Evolutionary conservation across 2,113 vertebrate genomes (phyloP).

Genomic region (Pitta sordida): DNA sequence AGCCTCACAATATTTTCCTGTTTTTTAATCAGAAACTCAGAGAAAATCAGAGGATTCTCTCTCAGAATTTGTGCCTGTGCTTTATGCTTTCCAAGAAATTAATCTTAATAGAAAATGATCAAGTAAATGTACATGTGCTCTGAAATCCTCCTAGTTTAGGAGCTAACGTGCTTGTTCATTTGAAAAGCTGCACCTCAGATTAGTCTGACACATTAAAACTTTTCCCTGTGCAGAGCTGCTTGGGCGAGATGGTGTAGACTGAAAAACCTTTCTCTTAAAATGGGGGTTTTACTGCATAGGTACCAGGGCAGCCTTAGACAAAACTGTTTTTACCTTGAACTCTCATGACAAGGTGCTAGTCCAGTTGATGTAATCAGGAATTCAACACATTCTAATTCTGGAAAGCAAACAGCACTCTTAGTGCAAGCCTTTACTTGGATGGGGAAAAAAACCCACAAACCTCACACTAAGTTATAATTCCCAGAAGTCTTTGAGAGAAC

Average conservation of each 20-base stretch:
- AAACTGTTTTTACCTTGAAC: background rate
- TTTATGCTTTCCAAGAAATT: background rate
- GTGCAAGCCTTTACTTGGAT: background rate
- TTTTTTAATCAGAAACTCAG: constrained; percentile 15
- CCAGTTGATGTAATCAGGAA: background rate
- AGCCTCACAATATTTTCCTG: background rate
- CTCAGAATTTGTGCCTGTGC: background rate
- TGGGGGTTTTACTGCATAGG: background rate
- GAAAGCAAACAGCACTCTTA: background rate
- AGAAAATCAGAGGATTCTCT: constrained; percentile 9
- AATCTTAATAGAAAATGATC: background rate
- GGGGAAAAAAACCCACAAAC: background rate
- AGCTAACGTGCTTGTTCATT: background rate
- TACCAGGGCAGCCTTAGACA: background rate
- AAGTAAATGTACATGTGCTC: background rate
- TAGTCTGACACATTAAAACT: background rate
- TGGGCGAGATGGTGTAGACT: background rate
- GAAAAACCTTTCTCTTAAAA: background rate
- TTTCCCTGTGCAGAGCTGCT: background rate
- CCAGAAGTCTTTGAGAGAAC: background rate
- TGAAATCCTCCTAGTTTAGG: background rate
- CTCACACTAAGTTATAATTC: background rate
- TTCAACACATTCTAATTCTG: constrained; percentile 1
- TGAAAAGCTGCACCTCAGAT: background rate
- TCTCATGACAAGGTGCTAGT: background rate